Percentiles rank a stretch among this genome's conserved stretches.
Evolutionary conservation across 2,113 vertebrate genomes (phyloP).

Genomic region (Vombatus ursinus): DNA sequence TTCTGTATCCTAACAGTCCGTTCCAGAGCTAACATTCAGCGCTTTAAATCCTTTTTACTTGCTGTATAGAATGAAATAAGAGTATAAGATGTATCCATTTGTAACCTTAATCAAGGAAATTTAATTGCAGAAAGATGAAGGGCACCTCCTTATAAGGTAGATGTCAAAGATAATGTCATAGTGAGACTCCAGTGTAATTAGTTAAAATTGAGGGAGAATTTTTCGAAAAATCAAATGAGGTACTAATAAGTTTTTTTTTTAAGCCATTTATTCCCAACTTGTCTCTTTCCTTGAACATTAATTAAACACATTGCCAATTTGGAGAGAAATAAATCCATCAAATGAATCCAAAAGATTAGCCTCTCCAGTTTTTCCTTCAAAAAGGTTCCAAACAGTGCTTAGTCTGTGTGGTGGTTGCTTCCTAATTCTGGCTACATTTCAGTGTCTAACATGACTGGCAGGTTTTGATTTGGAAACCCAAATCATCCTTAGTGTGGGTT

Average conservation of each 20-base stretch:
- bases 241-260: background rate
- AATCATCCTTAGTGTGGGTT: background rate
- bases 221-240: background rate
- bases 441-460: background rate
- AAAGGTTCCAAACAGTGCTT: background rate
- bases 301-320: conserved; percentile 30
- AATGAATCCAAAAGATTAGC: background rate
- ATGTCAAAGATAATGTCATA: background rate
- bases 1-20: background rate
- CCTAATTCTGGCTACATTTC: background rate
- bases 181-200: background rate
- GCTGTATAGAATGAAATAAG: background rate
- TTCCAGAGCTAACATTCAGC: background rate
- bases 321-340: conserved; percentile 44
- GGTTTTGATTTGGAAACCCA: background rate
- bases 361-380: background rate
- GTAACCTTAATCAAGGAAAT: background rate
- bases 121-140: background rate
- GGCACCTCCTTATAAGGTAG: background rate
- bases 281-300: conserved; percentile 23
- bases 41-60: background rate
- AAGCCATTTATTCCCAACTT: background rate
- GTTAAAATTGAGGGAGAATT: background rate
- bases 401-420: conserved; percentile 1
- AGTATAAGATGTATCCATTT: background rate